These are phyloP conservation scores for Anser brachyrhynchus DNA, from an alignment of 2,113 vertebrate species.

Conservation along the genomic window DNA sequence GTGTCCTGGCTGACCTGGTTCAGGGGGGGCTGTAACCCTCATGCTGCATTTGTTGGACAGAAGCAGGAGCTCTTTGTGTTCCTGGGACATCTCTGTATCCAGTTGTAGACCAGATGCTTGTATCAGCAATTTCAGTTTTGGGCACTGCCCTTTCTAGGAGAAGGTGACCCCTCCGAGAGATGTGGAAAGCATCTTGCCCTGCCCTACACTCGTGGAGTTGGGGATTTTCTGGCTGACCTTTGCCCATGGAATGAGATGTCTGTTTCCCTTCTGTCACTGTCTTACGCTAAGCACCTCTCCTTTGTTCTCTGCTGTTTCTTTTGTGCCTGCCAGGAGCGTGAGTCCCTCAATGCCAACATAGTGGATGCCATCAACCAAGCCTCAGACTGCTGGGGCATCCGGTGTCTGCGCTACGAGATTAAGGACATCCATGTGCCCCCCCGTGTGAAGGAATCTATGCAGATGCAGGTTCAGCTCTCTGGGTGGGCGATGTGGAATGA, in stretches of 20 bases:
- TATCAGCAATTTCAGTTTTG: neutral
- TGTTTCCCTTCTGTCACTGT: neutral
- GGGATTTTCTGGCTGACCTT: neutral
- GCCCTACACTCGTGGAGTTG: too few relatives aligned
- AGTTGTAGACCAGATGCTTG: neutral
- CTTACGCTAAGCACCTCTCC: neutral
- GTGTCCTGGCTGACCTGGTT: neutral
- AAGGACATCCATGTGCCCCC: constrained; percentile 97
- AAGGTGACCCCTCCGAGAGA: neutral
- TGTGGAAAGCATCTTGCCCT: neutral
- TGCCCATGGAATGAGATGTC: rapidly evolving
- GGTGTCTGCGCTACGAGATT: constrained; percentile 95
- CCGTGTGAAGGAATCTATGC: constrained; percentile 96
- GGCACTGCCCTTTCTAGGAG: neutral
- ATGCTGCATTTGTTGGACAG: neutral
- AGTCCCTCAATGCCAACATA: constrained; percentile 90
- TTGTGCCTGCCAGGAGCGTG: constrained; percentile 83
- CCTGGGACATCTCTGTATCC: neutral
- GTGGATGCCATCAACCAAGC: constrained; percentile 97
- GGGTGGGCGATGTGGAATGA: neutral
- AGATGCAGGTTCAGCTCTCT: constrained; percentile 89
- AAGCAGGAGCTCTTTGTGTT: neutral
- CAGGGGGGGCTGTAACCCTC: neutral
- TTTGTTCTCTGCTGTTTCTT: neutral
- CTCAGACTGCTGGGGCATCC: constrained; percentile 94